Evolutionary conservation across 2,113 vertebrate genomes (phyloP).

Genomic region (Macquaria australasica): DNA sequence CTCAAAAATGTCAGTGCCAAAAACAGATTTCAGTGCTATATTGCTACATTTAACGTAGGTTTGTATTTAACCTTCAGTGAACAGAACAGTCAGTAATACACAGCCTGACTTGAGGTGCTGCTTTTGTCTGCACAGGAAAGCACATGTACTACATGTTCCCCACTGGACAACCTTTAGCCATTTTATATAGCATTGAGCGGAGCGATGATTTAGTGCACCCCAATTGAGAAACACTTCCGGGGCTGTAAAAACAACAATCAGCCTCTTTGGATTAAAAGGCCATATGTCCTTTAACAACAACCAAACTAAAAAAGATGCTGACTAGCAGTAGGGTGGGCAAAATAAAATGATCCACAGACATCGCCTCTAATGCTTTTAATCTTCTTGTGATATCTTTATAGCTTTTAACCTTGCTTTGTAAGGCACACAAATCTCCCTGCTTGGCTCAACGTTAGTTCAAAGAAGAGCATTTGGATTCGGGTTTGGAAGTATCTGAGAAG

Average conservation of each 20-base stretch:
- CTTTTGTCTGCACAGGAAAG: constrained; percentile 26
- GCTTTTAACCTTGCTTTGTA: constrained; percentile 67
- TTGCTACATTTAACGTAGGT: constrained; percentile 25
- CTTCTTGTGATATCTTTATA: constrained; percentile 77
- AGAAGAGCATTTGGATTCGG: constrained; percentile 39
- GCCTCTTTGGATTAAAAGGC: constrained; percentile 78
- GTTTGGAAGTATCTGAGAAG: constrained; percentile 18
- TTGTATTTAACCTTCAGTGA: constrained; percentile 15
- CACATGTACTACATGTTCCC: constrained; percentile 15
- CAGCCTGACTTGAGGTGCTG: constrained; percentile 2
- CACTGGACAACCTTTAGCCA: constrained; percentile 54
- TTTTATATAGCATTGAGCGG: constrained; percentile 60
- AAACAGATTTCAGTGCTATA: neutral
- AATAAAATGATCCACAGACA: constrained; percentile 76
- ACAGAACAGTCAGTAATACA: constrained; percentile 4
- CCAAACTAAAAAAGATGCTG: constrained; percentile 65
- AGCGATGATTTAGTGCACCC: constrained; percentile 73
- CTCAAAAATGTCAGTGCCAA: constrained; percentile 13
- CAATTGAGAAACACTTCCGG: constrained; percentile 78
- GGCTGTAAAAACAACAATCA: constrained; percentile 81
- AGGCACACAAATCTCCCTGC: constrained; percentile 53
- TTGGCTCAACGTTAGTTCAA: constrained; percentile 42
- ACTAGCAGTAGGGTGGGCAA: constrained; percentile 61
- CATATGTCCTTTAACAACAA: constrained; percentile 77
- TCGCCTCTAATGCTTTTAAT: constrained; percentile 76